Evolutionary conservation across 2,797 vertebrate species (phyloP).

Genomic region (Pseudocheirus occidentalis): DNA sequence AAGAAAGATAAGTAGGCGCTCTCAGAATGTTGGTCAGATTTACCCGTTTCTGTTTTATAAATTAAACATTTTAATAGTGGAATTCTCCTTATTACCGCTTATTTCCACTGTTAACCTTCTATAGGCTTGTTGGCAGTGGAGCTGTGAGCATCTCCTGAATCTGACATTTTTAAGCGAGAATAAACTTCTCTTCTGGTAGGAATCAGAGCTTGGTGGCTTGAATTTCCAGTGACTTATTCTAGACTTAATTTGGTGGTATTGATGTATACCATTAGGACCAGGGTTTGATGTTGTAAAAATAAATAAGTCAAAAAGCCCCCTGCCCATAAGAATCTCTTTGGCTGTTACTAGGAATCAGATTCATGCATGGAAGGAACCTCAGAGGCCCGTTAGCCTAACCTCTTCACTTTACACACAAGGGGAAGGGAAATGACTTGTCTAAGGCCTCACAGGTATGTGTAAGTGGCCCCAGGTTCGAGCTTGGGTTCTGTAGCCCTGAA

Average conservation of each 20-base stretch:
- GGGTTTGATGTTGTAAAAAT: neutral
- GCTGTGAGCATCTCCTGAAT: conserved; percentile 5
- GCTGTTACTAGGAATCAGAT: neutral
- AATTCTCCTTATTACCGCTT: conserved; percentile 27
- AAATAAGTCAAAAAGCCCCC: neutral
- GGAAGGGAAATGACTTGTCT: neutral
- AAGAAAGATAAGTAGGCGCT: conserved; percentile 34
- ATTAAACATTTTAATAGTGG: conserved; percentile 56
- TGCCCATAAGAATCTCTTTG: neutral
- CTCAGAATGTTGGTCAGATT: conserved; percentile 14
- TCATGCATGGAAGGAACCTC: neutral
- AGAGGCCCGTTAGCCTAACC: neutral
- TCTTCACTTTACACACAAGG: neutral
- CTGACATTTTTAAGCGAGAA: conserved; percentile 4
- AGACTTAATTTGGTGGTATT: neutral
- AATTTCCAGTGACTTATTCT: neutral
- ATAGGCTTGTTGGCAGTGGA: conserved; percentile 23
- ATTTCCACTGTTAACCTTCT: conserved; percentile 56
- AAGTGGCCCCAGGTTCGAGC: too few relatives aligned
- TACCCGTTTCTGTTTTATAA: conserved; percentile 61
- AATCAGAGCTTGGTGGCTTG: conserved; percentile 7
- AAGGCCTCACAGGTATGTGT: neutral
- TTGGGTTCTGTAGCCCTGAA: neutral
- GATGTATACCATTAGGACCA: neutral
- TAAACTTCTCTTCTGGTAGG: neutral